Evolutionary conservation across 2,113 vertebrate species (phyloP).

Genomic region (Beaufortia kweichowensis): DNA sequence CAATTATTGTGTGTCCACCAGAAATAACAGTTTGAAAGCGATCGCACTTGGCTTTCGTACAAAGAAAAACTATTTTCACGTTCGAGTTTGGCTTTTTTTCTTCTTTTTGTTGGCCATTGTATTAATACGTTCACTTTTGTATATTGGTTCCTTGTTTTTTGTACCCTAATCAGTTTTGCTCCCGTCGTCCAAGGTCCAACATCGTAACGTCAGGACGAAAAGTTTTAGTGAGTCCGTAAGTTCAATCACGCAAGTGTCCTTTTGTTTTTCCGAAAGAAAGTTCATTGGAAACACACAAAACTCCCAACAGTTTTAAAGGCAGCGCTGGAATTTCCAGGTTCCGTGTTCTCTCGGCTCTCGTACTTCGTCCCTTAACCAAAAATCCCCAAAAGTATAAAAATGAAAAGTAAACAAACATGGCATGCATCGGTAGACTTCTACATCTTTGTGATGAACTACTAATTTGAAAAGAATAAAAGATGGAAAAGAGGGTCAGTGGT

Average conservation of each 20-base stretch:
- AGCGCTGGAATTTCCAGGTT: conserved; percentile 64
- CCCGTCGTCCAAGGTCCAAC: conserved; percentile 63
- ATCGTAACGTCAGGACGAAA: conserved; percentile 68
- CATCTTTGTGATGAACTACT: not conserved
- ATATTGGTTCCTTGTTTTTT: conserved; percentile 53
- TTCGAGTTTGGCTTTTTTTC: conserved; percentile 64
- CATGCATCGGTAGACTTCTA: conserved; percentile 59
- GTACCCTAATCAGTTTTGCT: conserved; percentile 56
- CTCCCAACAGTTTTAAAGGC: conserved; percentile 62
- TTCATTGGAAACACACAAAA: conserved; percentile 60
- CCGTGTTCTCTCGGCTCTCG: conserved; percentile 57
- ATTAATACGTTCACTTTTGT: conserved; percentile 62
- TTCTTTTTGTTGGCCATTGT: conserved; percentile 55
- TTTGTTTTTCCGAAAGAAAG: conserved; percentile 48
- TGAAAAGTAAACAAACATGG: conserved; percentile 48
- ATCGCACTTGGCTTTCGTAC: conserved; percentile 84
- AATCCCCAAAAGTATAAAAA: conserved; percentile 49
- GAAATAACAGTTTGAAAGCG: conserved; percentile 91
- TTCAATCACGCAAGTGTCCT: conserved; percentile 30
- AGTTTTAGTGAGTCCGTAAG: conserved; percentile 59
- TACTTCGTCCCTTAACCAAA: conserved; percentile 61
- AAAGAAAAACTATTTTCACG: conserved; percentile 71
- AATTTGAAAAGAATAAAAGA: conserved; percentile 48
- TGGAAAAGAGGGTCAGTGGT: conserved; percentile 42
- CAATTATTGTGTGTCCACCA: conserved; percentile 88